These are phyloP conservation scores for Alauda arvensis DNA, from an alignment of 2,797 vertebrate species.

Conservation along the genomic window DNA sequence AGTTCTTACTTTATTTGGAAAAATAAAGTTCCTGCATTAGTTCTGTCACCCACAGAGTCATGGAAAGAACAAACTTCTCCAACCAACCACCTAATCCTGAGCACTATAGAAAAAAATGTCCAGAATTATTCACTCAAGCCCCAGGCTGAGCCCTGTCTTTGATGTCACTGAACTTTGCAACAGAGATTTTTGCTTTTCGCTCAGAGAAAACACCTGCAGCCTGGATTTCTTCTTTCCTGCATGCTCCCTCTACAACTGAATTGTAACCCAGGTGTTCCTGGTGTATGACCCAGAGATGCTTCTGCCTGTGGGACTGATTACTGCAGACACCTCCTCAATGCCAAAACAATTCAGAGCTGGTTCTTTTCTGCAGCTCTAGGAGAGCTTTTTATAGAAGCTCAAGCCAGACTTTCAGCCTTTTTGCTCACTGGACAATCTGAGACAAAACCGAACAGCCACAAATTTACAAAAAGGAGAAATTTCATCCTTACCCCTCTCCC, in stretches of 20 bases:
- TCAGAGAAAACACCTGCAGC: neutral
- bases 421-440: neutral
- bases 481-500: neutral
- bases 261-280: neutral
- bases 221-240: neutral
- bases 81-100: neutral
- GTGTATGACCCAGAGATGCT: neutral
- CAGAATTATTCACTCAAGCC: rapidly evolving
- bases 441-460: neutral
- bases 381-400: neutral
- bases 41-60: neutral
- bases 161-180: neutral
- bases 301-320: neutral
- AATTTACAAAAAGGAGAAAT: neutral
- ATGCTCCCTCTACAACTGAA: rapidly evolving
- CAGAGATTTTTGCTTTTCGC: neutral
- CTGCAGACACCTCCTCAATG: neutral
- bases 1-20: neutral
- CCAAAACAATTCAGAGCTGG: neutral
- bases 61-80: neutral
- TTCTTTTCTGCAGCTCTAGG: neutral
- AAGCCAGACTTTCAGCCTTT: neutral
- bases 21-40: neutral
- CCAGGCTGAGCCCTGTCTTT: neutral
- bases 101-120: neutral